A percentile compares a stretch with the other conserved stretches of the same genome.
Evolutionary conservation across 2,113 vertebrate species (phyloP).

Genomic region (Perca fluviatilis): DNA sequence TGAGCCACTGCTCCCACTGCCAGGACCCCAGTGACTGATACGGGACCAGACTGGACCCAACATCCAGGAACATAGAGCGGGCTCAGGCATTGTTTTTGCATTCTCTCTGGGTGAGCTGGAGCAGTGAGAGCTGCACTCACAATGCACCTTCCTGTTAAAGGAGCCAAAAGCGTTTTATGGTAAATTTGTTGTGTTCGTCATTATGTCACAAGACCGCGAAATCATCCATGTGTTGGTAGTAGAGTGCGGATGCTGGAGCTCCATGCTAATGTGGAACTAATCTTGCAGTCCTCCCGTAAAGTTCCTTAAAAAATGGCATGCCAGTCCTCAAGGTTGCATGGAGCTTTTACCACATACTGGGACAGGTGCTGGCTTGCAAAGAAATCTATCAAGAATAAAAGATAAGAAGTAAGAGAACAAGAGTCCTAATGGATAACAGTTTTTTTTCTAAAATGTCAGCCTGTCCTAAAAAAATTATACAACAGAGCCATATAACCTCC

Average conservation of each 20-base stretch:
- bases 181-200: constrained; percentile 11
- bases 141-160: constrained; percentile 19
- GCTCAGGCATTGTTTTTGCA: constrained; percentile 28
- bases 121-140: constrained; percentile 8
- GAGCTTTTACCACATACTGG: not conserved
- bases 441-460: no score
- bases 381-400: not conserved
- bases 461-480: not conserved
- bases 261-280: constrained; percentile 5
- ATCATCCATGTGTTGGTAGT: constrained; percentile 47
- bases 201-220: not conserved
- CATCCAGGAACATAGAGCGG: constrained; percentile 10
- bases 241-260: not conserved
- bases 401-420: not conserved
- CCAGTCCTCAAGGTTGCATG: not conserved
- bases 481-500: not conserved
- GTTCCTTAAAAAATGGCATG: not conserved
- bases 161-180: not conserved
- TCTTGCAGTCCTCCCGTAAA: not conserved
- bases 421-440: no score
- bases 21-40: constrained; percentile 86
- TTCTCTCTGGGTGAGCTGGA: constrained; percentile 30
- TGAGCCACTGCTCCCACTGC: constrained; percentile 89
- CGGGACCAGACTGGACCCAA: not conserved
- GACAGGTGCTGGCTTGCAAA: not conserved